Evolutionary conservation across 2,797 vertebrate species (phyloP).

Genomic region (Poeciliopsis gracilis): DNA sequence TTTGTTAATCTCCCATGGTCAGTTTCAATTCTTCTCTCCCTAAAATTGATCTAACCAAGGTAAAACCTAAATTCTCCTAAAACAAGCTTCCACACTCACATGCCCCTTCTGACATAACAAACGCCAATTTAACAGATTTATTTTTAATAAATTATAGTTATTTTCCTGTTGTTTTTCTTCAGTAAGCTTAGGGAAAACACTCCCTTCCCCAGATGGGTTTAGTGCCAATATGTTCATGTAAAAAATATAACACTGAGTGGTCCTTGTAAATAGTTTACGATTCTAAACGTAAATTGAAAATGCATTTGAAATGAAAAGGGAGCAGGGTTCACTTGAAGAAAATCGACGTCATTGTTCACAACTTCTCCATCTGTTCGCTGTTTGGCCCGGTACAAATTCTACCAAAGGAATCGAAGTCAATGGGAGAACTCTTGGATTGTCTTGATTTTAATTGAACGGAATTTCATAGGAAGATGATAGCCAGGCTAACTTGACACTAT

Average conservation of each 20-base stretch:
- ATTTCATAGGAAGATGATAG: no score
- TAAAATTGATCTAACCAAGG: neutral
- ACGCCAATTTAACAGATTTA: neutral
- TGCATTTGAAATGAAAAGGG: neutral
- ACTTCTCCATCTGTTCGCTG: no score
- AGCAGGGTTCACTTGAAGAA: neutral
- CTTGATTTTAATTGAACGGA: no score
- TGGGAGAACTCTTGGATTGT: no score
- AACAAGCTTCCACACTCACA: neutral
- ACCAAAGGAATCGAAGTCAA: no score
- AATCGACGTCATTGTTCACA: no score
- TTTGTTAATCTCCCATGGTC: neutral
- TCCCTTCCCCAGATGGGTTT: neutral
- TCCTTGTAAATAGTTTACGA: neutral
- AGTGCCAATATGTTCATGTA: neutral
- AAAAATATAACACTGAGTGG: neutral
- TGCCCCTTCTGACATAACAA: neutral
- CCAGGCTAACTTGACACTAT: no score
- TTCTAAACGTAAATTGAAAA: neutral
- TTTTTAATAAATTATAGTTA: neutral
- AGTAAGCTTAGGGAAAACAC: neutral
- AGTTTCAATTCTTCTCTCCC: neutral
- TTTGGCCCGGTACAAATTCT: no score
- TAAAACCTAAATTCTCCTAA: neutral
- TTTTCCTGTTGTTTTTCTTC: neutral